phyloP scores from a whole-genome alignment of 2,797 vertebrate species.

The Eulemur rubriventer region DNA sequence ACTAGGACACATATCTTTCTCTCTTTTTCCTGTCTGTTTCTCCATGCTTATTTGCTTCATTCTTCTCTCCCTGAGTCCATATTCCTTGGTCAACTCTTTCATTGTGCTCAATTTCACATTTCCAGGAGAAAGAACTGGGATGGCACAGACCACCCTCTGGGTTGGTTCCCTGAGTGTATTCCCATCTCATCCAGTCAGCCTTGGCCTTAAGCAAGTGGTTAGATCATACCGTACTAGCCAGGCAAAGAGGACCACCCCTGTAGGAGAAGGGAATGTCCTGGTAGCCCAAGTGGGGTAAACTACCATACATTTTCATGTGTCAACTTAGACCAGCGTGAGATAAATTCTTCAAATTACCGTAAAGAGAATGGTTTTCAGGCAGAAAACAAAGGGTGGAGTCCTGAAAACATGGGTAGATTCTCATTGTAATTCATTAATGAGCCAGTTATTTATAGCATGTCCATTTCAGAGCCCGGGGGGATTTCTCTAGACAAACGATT shows the following conservation, averaged over 20 bases:
- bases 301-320: not conserved
- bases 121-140: not conserved
- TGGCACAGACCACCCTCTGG: not conserved
- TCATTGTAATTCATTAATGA: constrained; percentile 14
- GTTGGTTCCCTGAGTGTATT: not conserved
- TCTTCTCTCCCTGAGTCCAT: not conserved
- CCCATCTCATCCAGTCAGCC: not conserved
- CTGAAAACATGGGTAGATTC: not conserved
- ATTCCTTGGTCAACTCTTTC: not conserved
- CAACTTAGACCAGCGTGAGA: not conserved
- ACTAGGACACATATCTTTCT: not conserved
- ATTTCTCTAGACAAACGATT: constrained; percentile 17
- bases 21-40: not conserved
- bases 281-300: not conserved
- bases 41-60: not conserved
- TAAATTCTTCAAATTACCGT: not conserved
- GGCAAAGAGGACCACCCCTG: not conserved
- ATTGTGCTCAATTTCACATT: not conserved
- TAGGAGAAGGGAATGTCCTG: not conserved
- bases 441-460: constrained; percentile 13
- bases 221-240: not conserved
- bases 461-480: constrained; percentile 17
- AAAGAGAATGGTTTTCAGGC: not conserved
- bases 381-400: not conserved
- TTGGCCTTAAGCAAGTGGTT: not conserved